A percentile compares a stretch with the other conserved stretches of the same genome.
phyloP scores from a whole-genome alignment of 2,797 vertebrate species.

The Sciurus vulgaris region DNA sequence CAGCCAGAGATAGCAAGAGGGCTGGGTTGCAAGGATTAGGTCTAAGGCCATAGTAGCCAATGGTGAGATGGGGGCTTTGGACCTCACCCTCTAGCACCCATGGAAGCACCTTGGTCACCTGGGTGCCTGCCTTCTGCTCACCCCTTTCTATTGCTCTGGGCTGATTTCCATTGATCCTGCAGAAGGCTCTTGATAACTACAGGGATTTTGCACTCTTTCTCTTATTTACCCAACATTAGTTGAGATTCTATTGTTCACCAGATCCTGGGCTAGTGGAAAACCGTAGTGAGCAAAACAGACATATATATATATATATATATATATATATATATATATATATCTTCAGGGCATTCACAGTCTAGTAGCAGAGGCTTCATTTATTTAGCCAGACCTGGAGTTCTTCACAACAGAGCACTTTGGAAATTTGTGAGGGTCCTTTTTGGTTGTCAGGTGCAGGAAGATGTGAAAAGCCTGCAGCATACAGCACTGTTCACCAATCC shows the following conservation, averaged over 20 bases:
- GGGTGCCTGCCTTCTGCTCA: background rate
- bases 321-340: no score
- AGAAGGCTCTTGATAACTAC: background rate
- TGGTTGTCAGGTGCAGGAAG: background rate
- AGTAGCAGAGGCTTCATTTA: background rate
- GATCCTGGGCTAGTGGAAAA: background rate
- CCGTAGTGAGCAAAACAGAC: background rate
- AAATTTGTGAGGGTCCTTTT: background rate
- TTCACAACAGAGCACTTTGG: background rate
- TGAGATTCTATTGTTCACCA: background rate
- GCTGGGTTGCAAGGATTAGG: background rate
- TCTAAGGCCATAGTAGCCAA: background rate
- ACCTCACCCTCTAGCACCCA: background rate
- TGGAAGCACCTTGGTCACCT: background rate
- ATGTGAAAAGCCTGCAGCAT: background rate
- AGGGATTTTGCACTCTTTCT: background rate
- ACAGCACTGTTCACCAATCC: no score
- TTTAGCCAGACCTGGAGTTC: background rate
- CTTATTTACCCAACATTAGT: background rate
- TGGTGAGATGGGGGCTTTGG: fast-evolving
- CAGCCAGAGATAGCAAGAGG: background rate
- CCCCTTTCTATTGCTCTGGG: background rate
- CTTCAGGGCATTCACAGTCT: background rate
- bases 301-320: no score
- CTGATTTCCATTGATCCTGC: background rate